A percentile compares a stretch with the other conserved stretches of the same genome.
Evolutionary conservation across 2,888 invertebrate species (phyloP).

Genomic region (Lasioglossum villosulum): DNA sequence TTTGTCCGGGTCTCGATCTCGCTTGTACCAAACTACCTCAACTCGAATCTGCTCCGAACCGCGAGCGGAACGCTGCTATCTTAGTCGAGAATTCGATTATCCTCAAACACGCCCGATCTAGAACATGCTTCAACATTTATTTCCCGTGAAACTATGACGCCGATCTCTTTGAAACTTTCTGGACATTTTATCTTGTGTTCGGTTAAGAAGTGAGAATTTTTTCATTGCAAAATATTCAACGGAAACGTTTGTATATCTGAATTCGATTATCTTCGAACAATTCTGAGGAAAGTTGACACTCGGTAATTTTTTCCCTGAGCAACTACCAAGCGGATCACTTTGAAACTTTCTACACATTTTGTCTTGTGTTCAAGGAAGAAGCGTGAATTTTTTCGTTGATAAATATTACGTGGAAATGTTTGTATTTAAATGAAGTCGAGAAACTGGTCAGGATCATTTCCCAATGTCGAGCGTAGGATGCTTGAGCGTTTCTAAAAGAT

Average conservation of each 20-base stretch:
- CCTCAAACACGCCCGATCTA: not conserved
- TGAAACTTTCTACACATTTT: too few species aligned
- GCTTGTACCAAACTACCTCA: constrained; percentile 6
- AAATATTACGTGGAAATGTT: not conserved
- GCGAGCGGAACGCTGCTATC: constrained; percentile 1
- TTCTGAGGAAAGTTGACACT: too few species aligned
- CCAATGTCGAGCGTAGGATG: not conserved
- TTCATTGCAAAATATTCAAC: too few species aligned
- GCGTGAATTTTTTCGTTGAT: not conserved
- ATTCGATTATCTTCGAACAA: too few species aligned
- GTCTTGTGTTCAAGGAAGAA: not conserved
- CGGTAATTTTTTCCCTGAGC: too few species aligned
- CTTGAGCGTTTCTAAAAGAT: not conserved
- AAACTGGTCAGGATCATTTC: not conserved
- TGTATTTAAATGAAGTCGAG: not conserved
- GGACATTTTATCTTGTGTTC: not conserved
- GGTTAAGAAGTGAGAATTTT: too few species aligned
- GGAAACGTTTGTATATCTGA: too few species aligned
- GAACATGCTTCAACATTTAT: not conserved
- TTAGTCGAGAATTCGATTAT: not conserved
- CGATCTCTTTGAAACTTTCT: not conserved
- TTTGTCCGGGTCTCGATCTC: constrained; percentile 29
- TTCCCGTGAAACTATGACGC: not conserved
- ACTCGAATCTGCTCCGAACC: not conserved
- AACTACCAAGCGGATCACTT: too few species aligned